Evolutionary conservation across 2,797 vertebrate species (phyloP), one percentile per base, ranked within the genome.

Genomic region (Lepidocolaptes lacrymiger): DNA sequence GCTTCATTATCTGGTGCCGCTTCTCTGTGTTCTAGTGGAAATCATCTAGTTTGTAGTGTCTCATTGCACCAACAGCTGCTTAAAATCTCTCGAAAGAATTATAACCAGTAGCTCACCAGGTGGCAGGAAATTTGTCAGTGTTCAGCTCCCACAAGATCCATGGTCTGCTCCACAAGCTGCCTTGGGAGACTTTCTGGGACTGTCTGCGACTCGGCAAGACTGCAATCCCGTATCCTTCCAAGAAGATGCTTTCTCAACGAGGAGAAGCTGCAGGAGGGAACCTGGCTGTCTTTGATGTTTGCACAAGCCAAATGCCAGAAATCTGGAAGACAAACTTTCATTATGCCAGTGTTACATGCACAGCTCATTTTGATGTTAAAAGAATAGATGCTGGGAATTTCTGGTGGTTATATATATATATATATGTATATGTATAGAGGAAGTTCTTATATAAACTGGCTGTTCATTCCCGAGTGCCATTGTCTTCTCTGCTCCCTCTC

Each of bases 391-490:
- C 85, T 95, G 95, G 92, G 79, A 55, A 37, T 78, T 72, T 19
- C 61, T 81, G 73, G 61, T 77, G 85, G 92, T 44, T 75, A 67
- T 78, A 78, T 83, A 92, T 92, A 41, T 81, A 66, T n/a, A n/a
- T 91, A 72, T 74, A 71, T 77, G 36, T 92, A 69, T 91, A 39
- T 75, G 93, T 94, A 14, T 68, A 95, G 95, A 84, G 89, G 93
- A 95, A 92, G 83, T 85, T 91, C 82, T 88, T 88, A 19, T 74
- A 69, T 80, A 69, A 89, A 87, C n/a, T 51, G 72, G 91, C 84
- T 46, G 6, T 91, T 91, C 56, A 19, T 46, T 67, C 89, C 56
- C 0, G 27, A 83, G 87, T 58, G 84, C 91, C 20, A 48, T 66
- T n/a, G 91, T 89, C 55, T 48, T 62, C 91, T 83, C 89, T 67